Evolutionary conservation across 2,113 vertebrate genomes (phyloP), one percentile per base, ranked within the genome.

Genomic region (Aspidoscelis tigris): DNA sequence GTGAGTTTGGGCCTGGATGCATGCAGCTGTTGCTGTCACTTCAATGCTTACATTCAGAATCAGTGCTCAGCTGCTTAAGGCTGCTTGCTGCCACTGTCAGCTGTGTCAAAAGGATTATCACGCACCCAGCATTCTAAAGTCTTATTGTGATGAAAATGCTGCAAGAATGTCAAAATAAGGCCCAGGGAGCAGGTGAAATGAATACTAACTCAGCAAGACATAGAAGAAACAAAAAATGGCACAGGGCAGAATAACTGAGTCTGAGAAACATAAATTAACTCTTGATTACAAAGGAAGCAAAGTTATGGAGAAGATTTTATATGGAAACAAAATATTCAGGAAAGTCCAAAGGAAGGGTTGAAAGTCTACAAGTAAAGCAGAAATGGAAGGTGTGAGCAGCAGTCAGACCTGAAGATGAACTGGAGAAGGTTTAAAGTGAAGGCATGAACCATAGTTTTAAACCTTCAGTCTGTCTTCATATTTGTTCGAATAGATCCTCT

Each of bases 11-110:
- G 41, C 58, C n/a, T 82, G 53, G 61, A 83, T 43, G 53, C 53
- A 24, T 66, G 86, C 92, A 93, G 90, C 90, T 93, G 92, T 85
- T 91, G 47, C 71, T 89, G 61, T 82, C 69, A 88, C 24, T 81
- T 73, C 64, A 18, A 47, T 33, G 20, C 74, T 91, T 90, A 83
- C 11, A 87, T 75, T 86, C 85, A 91, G 68, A 88, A 80, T 18
- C 82, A 69, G 24, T 71, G 55, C n/a, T 84, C 86, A 91, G 84
- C 80, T 93, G 85, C 26, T 91, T 84, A 26, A 41, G 12, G 44
- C 4, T 0, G 83, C 83, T 74, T 80, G 50, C 58, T 89, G 75
- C 4, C 88, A 89, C 86, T 84, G 41, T 79, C 88, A 94, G 83
- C 77, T 90, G 81, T 78, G 76, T 4, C 6, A 78, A 88, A 81